Base-by-base conservation (phyloP, 2,888 invertebrate genomes). In the Mesochorus sp. region DNA sequence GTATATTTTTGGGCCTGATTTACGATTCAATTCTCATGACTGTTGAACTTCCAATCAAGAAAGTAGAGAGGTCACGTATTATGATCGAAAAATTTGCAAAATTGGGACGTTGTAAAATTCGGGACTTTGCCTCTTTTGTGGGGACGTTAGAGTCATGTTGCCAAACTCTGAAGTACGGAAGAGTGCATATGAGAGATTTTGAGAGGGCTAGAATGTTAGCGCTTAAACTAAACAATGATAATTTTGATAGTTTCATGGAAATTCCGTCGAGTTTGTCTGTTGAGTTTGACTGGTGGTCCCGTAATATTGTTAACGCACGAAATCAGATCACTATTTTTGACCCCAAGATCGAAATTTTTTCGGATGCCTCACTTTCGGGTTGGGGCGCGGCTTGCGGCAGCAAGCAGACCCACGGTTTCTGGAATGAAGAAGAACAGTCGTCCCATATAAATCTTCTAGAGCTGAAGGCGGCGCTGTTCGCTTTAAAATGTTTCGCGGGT, bases 1-100 rank as follows among this genome's bases (percentile, higher is more conserved):
- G 64, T 21, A 67, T 31, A 61, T 80, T 57, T 44, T 24, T 67
- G 10, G 73, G 44, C 3, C 74, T 79, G 14, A 31, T 73, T 10
- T 61, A 74, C 6, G 51, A 77, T 37, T 59, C 64, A 21, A 0
- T 19, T 2, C 19, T 4, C 0, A 47, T 64, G 31, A 14, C 47
- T 21, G n/a, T 64, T 2, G 51, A 66, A 8, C 64, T 37, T 0
- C 34, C 64, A n/a, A 26, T 24, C 2, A 28, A 42, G 17, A 61
- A 61, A 14, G n/a, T 37, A 6, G 39, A 39, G 6, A 59, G 12
- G 24, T 26, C 14, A 6, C 6, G 31, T 10, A 10, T 10, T 2
- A 5, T 31, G 5, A 31, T 31, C 31, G 10, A 42, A 14, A 10
- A 51, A 4, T 10, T 51, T 26, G n/a, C 12, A 2, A 5, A 59